Evolutionary conservation across 2,113 vertebrate species (phyloP).

Genomic region (Crotophaga sulcirostris): DNA sequence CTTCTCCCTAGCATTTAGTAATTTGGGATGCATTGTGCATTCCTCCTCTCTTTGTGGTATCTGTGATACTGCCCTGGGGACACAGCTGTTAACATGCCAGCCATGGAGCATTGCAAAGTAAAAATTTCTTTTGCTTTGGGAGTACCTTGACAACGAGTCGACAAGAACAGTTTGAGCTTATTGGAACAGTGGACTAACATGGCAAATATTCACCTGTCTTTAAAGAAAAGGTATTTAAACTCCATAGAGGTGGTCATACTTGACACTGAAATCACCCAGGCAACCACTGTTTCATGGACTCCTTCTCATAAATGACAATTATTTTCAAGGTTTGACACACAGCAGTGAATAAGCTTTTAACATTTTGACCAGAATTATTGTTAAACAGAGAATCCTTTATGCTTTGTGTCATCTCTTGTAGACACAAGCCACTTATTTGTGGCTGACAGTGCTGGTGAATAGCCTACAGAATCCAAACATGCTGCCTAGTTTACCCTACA

Average conservation of each 20-base stretch:
- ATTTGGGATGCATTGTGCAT: accelerated
- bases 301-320: conserved; percentile 18
- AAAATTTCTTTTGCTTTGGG: neutral
- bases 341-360: neutral
- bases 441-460: neutral
- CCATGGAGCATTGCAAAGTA: neutral
- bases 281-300: neutral
- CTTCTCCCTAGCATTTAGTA: neutral
- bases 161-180: neutral
- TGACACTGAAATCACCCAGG: conserved; percentile 17
- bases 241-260: neutral
- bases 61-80: neutral
- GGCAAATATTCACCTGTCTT: neutral
- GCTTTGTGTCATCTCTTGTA: neutral
- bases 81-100: neutral
- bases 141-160: neutral
- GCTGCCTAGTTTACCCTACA: neutral
- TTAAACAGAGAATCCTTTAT: neutral
- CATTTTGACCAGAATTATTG: conserved; percentile 27
- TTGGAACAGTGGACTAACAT: neutral
- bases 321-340: conserved; percentile 14
- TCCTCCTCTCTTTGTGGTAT: neutral
- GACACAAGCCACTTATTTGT: neutral
- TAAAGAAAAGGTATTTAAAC: neutral
- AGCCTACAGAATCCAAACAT: neutral